Evolutionary conservation across 2,888 invertebrate genomes (phyloP), one percentile per base, ranked within the genome.

Genomic region (Rhingia campestris): DNA sequence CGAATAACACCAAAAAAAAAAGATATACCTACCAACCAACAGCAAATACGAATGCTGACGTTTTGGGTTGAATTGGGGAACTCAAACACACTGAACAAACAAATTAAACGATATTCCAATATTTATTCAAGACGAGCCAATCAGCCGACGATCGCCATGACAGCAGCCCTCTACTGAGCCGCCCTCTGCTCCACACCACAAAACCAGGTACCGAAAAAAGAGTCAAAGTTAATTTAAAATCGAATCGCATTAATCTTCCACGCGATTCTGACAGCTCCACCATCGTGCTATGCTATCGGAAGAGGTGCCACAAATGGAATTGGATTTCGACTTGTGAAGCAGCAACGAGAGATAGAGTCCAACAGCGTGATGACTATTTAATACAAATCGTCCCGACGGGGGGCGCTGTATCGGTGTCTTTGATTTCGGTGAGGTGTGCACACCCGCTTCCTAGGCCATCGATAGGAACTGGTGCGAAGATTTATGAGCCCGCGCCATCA

Each of bases 331-430:
- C 72, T 77, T 75, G 70, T 75, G 51, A 64, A 66, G 39, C 41
- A 72, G 85, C 81, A 80, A 72, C 67, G 70, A 22, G 2, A 22
- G 22, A 22, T 22, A 22, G 22, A 56, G 72, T 72, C 75, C 81
- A 76, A 63, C 85, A 76, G 81, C 81, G 85, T 85, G 81, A 85
- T 85, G 85, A 81, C 85, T 85, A 81, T 76, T 81, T 81, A 81
- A 85, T 85, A 85, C 81, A 85, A 85, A 85, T 81, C 85, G 81
- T 76, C 85, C 72, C 85, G 35, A 81, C 76, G 85, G 85, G 85
- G 80, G 63, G 56, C 67, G 45, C 66, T 49, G 51, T 32, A 47
- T 72, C 85, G 85, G 85, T 85, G 53, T 63, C 85, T 85, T 85
- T 85, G 81, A 85, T 76, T 69, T 51, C 63, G 12, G 22, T 22